A percentile compares a stretch with the other conserved stretches of the same genome.
phyloP scores from a whole-genome alignment of 2,113 vertebrate species.

The Riparia riparia region DNA sequence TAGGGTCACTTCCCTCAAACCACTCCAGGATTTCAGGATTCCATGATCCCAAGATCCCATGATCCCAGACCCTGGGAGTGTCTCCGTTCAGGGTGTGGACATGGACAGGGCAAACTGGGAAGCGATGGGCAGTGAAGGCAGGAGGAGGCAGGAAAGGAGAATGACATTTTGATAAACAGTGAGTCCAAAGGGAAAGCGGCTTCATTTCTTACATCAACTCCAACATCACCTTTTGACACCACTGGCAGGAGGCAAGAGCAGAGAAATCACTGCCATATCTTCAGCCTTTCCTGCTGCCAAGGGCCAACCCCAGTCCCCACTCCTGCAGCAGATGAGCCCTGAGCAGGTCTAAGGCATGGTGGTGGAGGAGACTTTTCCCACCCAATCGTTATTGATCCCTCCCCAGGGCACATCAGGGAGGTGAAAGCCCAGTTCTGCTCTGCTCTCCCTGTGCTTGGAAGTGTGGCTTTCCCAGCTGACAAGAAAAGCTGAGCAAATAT shows the following conservation, averaged over 20 bases:
- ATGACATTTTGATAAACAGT: not conserved
- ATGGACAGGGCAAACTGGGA: not conserved
- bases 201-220: not conserved
- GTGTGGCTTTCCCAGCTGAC: constrained; percentile 26
- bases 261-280: not conserved
- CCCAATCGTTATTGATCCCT: not conserved
- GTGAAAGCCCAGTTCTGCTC: not conserved
- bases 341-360: not conserved
- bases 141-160: not conserved
- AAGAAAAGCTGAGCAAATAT: constrained; percentile 60
- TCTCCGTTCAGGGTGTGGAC: not conserved
- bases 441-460: not conserved
- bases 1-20: not conserved
- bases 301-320: not conserved
- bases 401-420: not conserved
- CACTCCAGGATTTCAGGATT: not conserved
- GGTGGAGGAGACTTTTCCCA: not conserved
- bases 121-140: not conserved
- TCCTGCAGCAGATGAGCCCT: not conserved
- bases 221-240: not conserved
- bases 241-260: not conserved
- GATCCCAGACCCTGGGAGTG: not conserved
- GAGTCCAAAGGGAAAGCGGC: not conserved
- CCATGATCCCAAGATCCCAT: not conserved
- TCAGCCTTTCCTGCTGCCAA: not conserved